Conservation (phyloP, 2,797 vertebrate species). For the Enteromius treurensis region DNA sequence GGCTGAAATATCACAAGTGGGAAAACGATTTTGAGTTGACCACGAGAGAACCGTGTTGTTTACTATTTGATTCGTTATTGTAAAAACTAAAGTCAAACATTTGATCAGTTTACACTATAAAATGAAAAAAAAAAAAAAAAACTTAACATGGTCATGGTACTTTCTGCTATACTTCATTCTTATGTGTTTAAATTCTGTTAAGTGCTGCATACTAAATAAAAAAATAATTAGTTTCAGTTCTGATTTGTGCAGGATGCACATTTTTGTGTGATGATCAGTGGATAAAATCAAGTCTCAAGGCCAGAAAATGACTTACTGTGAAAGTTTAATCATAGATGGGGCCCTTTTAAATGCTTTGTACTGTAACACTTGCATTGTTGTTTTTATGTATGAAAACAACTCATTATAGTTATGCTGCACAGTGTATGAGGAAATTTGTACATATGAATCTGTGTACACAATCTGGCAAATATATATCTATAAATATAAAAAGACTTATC, state of each 20-base stretch:
- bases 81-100: background rate
- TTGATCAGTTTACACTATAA: background rate
- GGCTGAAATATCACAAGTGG: slow-evolving; percentile 48
- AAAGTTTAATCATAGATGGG: slow-evolving; percentile 5
- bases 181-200: background rate
- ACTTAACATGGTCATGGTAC: background rate
- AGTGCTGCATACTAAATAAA: background rate
- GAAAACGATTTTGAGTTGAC: background rate
- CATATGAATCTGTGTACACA: background rate
- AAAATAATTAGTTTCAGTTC: background rate
- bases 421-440: background rate
- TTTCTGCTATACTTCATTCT: background rate
- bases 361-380: background rate
- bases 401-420: background rate
- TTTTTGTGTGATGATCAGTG: background rate
- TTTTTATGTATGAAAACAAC: background rate
- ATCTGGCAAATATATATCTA: background rate
- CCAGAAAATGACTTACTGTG: background rate
- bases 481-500: background rate
- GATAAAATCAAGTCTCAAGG: background rate
- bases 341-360: background rate
- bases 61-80: background rate
- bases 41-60: background rate
- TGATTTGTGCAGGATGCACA: background rate
- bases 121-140: background rate